phyloP scores from a whole-genome alignment of 2,113 vertebrate genomes.

The Egretta garzetta region DNA sequence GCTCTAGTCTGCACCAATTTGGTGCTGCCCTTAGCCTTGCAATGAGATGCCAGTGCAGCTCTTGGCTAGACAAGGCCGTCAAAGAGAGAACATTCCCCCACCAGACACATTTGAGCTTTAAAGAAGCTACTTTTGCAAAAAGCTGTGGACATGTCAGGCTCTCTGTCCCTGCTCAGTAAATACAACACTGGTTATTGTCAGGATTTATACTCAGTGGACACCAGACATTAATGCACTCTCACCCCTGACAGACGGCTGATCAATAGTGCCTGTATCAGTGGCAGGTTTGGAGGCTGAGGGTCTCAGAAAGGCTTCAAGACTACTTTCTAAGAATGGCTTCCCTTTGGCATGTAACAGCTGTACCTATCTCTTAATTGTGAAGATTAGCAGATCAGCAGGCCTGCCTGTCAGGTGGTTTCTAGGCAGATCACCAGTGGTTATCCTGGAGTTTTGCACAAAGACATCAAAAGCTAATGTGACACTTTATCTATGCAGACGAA shows the following conservation, averaged over 20 bases:
- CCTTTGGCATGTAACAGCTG: neutral
- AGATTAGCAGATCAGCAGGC: neutral
- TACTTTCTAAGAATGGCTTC: neutral
- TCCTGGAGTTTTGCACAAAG: neutral
- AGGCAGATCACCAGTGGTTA: neutral
- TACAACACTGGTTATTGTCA: neutral
- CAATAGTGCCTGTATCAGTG: neutral
- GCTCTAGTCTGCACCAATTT: neutral
- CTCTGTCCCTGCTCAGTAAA: neutral
- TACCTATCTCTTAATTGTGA: neutral
- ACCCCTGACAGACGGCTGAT: neutral
- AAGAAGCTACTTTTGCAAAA: neutral
- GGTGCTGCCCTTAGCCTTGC: neutral
- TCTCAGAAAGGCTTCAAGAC: neutral
- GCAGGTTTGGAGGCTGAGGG: neutral
- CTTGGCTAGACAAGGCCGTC: neutral
- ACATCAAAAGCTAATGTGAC: neutral
- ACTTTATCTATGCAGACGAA: neutral
- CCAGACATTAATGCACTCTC: neutral
- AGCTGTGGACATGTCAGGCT: neutral
- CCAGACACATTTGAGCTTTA: neutral
- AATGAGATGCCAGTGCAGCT: accelerated
- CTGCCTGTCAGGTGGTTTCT: neutral
- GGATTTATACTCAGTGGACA: neutral
- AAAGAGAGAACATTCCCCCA: neutral